Percentiles rank a stretch among this genome's conserved stretches.
These are phyloP conservation scores for Margaritifera margaritifera DNA, from an alignment of 2,888 invertebrate species.

Conservation along the genomic window DNA sequence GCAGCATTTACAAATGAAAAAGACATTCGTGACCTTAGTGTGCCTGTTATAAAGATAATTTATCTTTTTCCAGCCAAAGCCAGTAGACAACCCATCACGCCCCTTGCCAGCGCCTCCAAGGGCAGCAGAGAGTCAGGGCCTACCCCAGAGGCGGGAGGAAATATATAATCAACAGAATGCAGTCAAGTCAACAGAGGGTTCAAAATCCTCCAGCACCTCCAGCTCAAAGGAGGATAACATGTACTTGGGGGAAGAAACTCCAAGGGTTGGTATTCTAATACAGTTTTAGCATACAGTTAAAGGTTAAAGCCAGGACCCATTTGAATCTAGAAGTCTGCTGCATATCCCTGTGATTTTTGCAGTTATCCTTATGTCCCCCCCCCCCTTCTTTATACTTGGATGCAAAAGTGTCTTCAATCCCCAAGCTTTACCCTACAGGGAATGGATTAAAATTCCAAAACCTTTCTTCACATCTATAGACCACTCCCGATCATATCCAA, in stretches of 20 bases:
- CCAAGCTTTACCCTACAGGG: no score
- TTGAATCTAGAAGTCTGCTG: no score
- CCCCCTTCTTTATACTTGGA: no score
- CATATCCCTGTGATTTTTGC: no score
- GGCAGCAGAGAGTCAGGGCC: constrained; percentile 49
- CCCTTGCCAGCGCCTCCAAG: constrained; percentile 62
- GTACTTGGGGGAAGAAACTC: constrained; percentile 48
- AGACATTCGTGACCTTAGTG: neutral
- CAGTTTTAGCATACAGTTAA: neutral
- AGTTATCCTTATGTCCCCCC: no score
- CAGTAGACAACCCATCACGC: constrained; percentile 54
- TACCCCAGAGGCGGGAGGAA: constrained; percentile 51
- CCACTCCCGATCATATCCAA: no score
- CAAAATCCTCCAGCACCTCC: constrained; percentile 57
- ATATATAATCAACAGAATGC: constrained; percentile 29
- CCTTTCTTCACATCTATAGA: no score
- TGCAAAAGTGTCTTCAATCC: no score
- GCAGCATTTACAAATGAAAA: no score
- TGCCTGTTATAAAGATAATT: neutral
- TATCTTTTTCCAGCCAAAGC: constrained; percentile 49
- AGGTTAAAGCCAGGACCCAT: neutral
- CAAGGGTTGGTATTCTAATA: constrained; percentile 41
- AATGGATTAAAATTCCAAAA: no score
- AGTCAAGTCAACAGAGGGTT: constrained; percentile 25
- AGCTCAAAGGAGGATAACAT: constrained; percentile 59